Evolutionary conservation across 1,140 invertebrate species (phyloP), one percentile per base, ranked within the genome.

Genomic region (Heliconius hermathena): DNA sequence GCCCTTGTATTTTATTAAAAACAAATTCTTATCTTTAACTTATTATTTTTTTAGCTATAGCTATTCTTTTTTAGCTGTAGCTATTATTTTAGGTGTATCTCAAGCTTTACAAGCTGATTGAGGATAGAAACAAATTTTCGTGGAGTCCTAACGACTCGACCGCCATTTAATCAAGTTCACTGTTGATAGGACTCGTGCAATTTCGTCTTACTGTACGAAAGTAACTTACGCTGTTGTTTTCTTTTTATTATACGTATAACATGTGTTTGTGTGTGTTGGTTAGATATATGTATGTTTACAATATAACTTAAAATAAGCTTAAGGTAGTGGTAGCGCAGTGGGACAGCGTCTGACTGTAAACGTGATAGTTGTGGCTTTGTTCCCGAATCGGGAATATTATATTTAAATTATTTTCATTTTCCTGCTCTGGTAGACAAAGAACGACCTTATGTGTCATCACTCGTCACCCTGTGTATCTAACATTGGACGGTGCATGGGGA

Each of bases 121-220:
- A 80, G 89, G 86, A 88, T 85, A 87, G 88, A 88, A 90, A 90
- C 89, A 91, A 92, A 92, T 91, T 91, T 90, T 84, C 87, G 88
- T 83, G 85, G 84, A 71, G 60, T 79, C 86, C 82, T 89, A 89
- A 91, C 90, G 90, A 89, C 82, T 79, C 81, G 84, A 85, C 87
- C 86, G 87, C 85, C 87, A 88, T 92, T 92, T 91, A 91, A 92
- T 91, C 91, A 91, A 76, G 87, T 88, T 86, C 83, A 90, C 89
- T 90, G 87, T 88, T 88, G 90, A 92, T 89, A 86, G 84, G 20
- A 20, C 20, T 57, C 54, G 54, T 57, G n/a, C 54, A 57, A 57
- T 57, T 57, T 57, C 54, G 2, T 57, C 54, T 57, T 57, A 57
- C n/a, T 3, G 54, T 9, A 57, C 54, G 22, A 57, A 57, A 57